Evolutionary conservation across 1,140 invertebrate species (phyloP), one percentile per base, ranked within the genome.

Genomic region (Eupristina koningsbergeri): DNA sequence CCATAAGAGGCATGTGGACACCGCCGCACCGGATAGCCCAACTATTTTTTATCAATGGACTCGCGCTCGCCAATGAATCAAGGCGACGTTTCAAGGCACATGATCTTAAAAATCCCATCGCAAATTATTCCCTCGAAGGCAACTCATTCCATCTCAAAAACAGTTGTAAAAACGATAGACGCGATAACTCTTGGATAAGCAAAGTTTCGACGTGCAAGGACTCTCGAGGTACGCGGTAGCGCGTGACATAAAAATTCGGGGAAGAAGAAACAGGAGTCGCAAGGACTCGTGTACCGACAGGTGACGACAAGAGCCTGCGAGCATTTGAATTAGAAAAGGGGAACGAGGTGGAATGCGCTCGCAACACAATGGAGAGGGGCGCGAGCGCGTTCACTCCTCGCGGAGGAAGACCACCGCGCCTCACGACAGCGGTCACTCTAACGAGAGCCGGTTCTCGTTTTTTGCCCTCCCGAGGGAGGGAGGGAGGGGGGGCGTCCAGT

Each of bases 251-350:
- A 53, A 53, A 53, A 53, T 53, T 17, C 17, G 15, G 2, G 50
- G 17, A 17, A 7, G 29, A 0, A 34, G 6, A 36, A 36, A 34
- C 2, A 69, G 64, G 34, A 69, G 64, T 36, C 34, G 13, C 61
- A 45, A 11, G 7, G 47, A 64, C 77, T 75, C 69, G 67, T 67
- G 83, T 84, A 67, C n/a, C n/a, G 77, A 78, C 83, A 84, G 77
- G 83, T 80, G 77, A 73, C 80, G 67, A 58, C 58, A 83, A 79
- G 81, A 86, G 86, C 26, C 45, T 83, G 77, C 75, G 79, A 84
- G 84, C 80, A 80, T 86, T 86, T 85, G 87, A 88, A 85, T 88
- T 86, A 87, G 84, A 86, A 84, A 64, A 67, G 22, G 47, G 47
- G 50, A 85, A 81, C 74, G 78, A 73, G 81, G 81, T 80, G 34